Evolutionary conservation across 2,113 vertebrate species (phyloP).

Genomic region (Dipodomys stephensi): DNA sequence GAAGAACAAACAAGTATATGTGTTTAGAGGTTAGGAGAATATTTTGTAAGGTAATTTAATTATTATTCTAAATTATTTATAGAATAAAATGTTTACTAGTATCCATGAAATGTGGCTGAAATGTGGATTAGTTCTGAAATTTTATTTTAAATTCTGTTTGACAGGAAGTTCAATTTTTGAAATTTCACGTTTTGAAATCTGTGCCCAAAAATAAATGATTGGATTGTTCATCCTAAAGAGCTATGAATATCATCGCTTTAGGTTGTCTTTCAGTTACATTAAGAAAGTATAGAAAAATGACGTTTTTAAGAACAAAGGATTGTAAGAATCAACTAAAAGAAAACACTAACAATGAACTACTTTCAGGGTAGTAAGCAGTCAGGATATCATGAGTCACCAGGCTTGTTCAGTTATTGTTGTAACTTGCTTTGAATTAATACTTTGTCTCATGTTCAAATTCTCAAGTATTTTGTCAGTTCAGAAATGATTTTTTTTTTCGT

Average conservation of each 20-base stretch:
- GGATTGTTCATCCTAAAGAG: not conserved
- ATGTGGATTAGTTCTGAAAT: not conserved
- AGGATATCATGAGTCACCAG: not conserved
- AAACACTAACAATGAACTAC: not conserved
- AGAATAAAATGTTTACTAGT: slow-evolving; percentile 16
- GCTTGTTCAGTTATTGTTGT: not conserved
- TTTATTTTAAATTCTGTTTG: not conserved
- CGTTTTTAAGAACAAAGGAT: too few species aligned
- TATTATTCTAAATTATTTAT: slow-evolving; percentile 8
- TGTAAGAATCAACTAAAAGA: not conserved
- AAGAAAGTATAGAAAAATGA: too few species aligned
- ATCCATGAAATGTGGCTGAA: not conserved
- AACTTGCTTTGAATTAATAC: not conserved
- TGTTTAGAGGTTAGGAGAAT: not conserved
- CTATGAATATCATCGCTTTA: not conserved
- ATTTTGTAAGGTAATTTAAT: slow-evolving; percentile 51
- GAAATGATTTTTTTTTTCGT: not conserved
- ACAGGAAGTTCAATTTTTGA: not conserved
- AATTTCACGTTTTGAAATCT: not conserved
- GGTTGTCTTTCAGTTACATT: not conserved
- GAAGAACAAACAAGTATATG: slow-evolving; percentile 43
- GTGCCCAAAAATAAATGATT: not conserved
- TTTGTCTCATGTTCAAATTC: not conserved
- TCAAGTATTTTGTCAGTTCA: not conserved
- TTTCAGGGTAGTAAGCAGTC: not conserved